Evolutionary conservation across 2,888 invertebrate genomes (phyloP).

Genomic region (Baccha elongata): DNA sequence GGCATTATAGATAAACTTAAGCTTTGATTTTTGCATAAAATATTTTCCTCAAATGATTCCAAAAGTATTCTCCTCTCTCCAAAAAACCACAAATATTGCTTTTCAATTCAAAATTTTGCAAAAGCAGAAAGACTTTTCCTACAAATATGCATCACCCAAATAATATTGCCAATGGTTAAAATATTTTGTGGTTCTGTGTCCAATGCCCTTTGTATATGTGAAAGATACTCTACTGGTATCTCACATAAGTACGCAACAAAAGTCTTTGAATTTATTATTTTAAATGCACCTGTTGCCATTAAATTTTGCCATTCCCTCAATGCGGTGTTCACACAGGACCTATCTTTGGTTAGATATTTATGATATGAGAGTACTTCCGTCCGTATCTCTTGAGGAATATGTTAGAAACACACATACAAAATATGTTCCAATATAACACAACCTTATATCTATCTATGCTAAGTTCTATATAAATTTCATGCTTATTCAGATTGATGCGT

Average conservation of each 20-base stretch:
- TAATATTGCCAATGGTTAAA: not conserved
- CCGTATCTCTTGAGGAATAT: not conserved
- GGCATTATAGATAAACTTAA: conserved; percentile 14
- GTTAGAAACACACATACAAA: not conserved
- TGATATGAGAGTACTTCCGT: conserved; percentile 18
- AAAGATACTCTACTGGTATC: not conserved
- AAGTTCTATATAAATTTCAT: conserved; percentile 4
- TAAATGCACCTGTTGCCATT: conserved; percentile 60
- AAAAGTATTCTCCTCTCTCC: not conserved
- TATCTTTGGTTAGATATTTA: conserved; percentile 3
- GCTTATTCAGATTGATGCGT: conserved; percentile 61
- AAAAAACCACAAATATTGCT: conserved; percentile 25
- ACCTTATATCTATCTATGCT: no score
- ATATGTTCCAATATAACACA: not conserved
- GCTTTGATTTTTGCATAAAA: conserved; percentile 15
- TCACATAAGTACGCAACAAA: not conserved
- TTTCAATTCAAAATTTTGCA: conserved; percentile 11
- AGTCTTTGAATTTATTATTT: conserved; percentile 17
- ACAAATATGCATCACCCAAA: conserved; percentile 1
- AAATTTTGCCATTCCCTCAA: conserved; percentile 35
- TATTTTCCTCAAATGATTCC: not conserved
- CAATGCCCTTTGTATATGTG: not conserved
- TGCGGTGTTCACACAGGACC: not conserved
- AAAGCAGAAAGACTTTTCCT: not conserved
- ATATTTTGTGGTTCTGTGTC: not conserved